These are phyloP conservation scores for Pseudoatta argentina DNA, from an alignment of 1,140 invertebrate genomes.

Conservation along the genomic window DNA sequence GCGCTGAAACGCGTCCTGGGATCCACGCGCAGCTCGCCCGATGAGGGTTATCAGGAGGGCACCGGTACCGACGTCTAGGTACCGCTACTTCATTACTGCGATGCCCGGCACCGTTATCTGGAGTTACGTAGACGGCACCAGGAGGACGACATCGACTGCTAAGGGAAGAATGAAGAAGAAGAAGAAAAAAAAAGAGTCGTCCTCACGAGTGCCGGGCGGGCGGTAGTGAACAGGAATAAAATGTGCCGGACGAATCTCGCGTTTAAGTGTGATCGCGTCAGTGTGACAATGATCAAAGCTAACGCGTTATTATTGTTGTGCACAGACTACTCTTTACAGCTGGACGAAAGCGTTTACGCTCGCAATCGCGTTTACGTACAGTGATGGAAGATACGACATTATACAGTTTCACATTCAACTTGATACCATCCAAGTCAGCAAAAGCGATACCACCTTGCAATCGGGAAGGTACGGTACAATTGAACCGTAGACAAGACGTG, in stretches of 20 bases:
- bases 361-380: slow-evolving; percentile 20
- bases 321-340: background rate
- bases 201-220: slow-evolving; percentile 74
- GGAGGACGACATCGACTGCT: slow-evolving; percentile 78
- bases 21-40: slow-evolving; percentile 92
- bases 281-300: slow-evolving; percentile 11
- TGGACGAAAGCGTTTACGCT: slow-evolving; percentile 5
- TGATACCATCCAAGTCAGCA: background rate
- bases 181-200: background rate
- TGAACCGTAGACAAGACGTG: slow-evolving; percentile 10
- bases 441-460: background rate
- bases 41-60: slow-evolving; percentile 96
- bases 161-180: slow-evolving; percentile 21
- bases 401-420: background rate
- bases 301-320: slow-evolving; percentile 20
- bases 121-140: slow-evolving; percentile 81
- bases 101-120: slow-evolving; percentile 80
- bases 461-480: slow-evolving; percentile 24
- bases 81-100: slow-evolving; percentile 83
- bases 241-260: slow-evolving; percentile 20
- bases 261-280: slow-evolving; percentile 34
- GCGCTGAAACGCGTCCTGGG: slow-evolving; percentile 92
- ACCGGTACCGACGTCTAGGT: slow-evolving; percentile 95
- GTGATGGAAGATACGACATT: slow-evolving; percentile 29
- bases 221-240: slow-evolving; percentile 76